These are phyloP conservation scores for Drosophila trapezifrons DNA, from an alignment of 1,140 invertebrate genomes.

Conservation along the genomic window DNA sequence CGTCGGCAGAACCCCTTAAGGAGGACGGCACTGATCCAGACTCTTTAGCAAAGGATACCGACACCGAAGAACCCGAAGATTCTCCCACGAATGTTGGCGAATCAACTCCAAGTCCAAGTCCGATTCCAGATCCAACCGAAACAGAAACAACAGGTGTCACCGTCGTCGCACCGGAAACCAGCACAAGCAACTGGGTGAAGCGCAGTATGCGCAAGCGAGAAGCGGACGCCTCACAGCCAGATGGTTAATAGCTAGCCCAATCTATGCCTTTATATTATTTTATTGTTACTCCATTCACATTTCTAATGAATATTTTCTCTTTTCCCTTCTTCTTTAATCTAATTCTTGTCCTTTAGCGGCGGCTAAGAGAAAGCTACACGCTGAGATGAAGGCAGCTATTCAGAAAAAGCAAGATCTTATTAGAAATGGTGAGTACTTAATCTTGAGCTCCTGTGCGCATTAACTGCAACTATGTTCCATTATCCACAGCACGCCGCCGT, in stretches of 20 bases:
- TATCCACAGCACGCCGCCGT: conserved; percentile 23
- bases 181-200: conserved; percentile 15
- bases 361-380: conserved; percentile 13
- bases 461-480: too few species aligned
- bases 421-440: conserved; percentile 20
- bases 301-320: conserved; percentile 20
- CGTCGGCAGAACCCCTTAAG: not conserved
- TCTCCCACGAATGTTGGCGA: not conserved
- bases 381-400: not conserved
- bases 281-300: not conserved
- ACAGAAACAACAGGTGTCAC: conserved; percentile 77
- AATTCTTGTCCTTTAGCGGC: conserved; percentile 20
- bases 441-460: not conserved
- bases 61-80: not conserved
- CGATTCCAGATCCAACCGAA: conserved; percentile 24
- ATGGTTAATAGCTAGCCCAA: conserved; percentile 70
- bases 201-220: conserved; percentile 36
- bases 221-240: conserved; percentile 47
- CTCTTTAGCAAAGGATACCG: not conserved
- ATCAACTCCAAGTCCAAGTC: not conserved
- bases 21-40: not conserved
- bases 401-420: not conserved
- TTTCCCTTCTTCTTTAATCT: not conserved
- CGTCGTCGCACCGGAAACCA: conserved; percentile 20
- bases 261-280: conserved; percentile 1